Conservation (phyloP, 2,888 invertebrate genomes). For the Drosophila siamana region DNA sequence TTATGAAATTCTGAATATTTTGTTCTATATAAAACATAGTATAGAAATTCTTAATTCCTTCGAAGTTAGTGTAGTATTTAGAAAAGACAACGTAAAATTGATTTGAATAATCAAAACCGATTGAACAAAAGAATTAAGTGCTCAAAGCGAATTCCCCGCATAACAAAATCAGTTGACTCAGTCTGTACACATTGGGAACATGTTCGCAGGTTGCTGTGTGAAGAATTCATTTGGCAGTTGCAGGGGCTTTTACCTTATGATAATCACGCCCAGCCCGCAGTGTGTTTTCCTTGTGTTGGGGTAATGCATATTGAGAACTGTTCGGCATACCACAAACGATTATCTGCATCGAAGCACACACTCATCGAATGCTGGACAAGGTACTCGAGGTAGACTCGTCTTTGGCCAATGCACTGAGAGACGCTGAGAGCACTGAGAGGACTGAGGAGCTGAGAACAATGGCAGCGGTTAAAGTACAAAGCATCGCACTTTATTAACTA, state of each 20-base stretch:
- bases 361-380: conserved; percentile 55
- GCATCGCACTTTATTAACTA: conserved; percentile 84
- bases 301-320: conserved; percentile 56
- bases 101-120: background rate
- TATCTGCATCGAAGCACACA: conserved; percentile 79
- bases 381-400: conserved; percentile 29
- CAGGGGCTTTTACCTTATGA: conserved; percentile 52
- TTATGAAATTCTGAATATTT: no score
- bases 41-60: no score
- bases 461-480: conserved; percentile 82
- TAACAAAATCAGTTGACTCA: conserved; percentile 8
- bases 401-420: conserved; percentile 48
- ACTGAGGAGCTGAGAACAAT: conserved; percentile 61
- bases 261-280: conserved; percentile 54
- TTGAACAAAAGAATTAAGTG: conserved; percentile 9
- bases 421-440: conserved; percentile 14
- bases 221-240: conserved; percentile 1
- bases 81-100: background rate
- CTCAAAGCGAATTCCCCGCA: conserved; percentile 4
- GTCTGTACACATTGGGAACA: conserved; percentile 1
- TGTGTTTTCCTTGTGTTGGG: conserved; percentile 12
- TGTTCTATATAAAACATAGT: no score
- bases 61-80: background rate
- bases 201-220: conserved; percentile 8
- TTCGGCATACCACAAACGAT: conserved; percentile 80